Evolutionary conservation across 1,140 invertebrate species (phyloP).

Genomic region (Leptinotarsa lineolata): DNA sequence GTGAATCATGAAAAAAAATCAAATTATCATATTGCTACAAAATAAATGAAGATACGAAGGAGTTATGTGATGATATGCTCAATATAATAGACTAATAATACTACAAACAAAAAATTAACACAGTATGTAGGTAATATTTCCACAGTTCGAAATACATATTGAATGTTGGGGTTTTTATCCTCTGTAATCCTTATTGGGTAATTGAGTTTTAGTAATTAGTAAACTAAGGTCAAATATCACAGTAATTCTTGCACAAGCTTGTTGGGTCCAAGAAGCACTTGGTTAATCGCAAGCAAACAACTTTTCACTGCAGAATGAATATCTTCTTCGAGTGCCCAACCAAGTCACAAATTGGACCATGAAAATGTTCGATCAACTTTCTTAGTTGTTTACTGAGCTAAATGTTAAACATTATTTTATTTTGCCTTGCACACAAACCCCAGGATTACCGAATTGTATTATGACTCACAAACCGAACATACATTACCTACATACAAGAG

Average conservation of each 20-base stretch:
- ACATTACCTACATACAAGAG: neutral
- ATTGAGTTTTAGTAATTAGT: constrained; percentile 10
- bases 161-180: neutral
- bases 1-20: too few relatives aligned
- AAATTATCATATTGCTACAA: neutral
- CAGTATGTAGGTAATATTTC: constrained; percentile 17
- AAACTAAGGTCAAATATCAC: constrained; percentile 24
- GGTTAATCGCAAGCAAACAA: too few relatives aligned
- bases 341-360: neutral
- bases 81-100: constrained; percentile 18
- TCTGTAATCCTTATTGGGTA: neutral
- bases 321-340: too few relatives aligned
- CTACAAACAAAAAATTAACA: constrained; percentile 17
- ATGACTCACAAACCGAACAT: neutral
- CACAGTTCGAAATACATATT: neutral
- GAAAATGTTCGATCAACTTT: neutral
- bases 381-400: neutral
- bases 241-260: constrained; percentile 15
- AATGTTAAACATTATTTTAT: neutral
- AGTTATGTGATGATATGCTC: constrained; percentile 27
- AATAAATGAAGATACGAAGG: neutral
- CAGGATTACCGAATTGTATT: neutral
- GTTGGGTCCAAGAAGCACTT: neutral
- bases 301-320: too few relatives aligned
- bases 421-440: neutral